Conservation (phyloP, 2,888 invertebrate species). For the Drosophila buzzatii region DNA sequence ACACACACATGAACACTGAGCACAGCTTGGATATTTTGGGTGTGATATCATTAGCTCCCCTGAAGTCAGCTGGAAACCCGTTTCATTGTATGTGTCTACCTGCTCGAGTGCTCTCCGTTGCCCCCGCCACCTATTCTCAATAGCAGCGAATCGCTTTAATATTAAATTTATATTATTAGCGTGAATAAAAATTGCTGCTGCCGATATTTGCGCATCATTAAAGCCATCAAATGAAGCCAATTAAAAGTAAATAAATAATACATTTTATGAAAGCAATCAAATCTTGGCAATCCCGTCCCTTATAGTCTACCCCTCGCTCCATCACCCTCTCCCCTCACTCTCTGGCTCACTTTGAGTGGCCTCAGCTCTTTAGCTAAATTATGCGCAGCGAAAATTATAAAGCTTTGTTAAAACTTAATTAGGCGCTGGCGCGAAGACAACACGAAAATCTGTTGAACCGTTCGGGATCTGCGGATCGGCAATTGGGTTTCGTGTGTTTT, state of each 20-base stretch:
- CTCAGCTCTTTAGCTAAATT: conserved; percentile 49
- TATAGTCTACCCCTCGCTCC: not conserved
- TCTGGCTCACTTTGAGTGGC: not conserved
- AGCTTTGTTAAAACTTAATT: conserved; percentile 79
- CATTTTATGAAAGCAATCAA: conserved; percentile 77
- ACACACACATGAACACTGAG: not conserved
- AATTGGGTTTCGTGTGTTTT: conserved; percentile 45
- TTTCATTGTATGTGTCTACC: conserved; percentile 60
- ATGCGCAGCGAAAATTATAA: conserved; percentile 73
- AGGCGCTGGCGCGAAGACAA: conserved; percentile 48
- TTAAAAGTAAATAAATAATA: conserved; percentile 81
- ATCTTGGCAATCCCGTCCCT: conserved; percentile 14
- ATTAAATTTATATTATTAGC: conserved; percentile 76
- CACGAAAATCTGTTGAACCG: conserved; percentile 31
- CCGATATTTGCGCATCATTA: conserved; percentile 79
- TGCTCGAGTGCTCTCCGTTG: conserved; percentile 16
- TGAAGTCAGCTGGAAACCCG: conserved; percentile 57
- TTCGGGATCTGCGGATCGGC: conserved; percentile 46
- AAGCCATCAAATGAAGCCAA: conserved; percentile 79
- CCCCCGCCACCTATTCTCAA: conserved; percentile 4
- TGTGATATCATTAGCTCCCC: conserved; percentile 81
- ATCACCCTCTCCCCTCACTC: not conserved
- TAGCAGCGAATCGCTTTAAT: conserved; percentile 27
- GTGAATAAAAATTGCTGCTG: conserved; percentile 69
- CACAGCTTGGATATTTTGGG: conserved; percentile 50